Base-by-base conservation (phyloP, 2,888 invertebrate genomes). In the Mamestra brassicae region DNA sequence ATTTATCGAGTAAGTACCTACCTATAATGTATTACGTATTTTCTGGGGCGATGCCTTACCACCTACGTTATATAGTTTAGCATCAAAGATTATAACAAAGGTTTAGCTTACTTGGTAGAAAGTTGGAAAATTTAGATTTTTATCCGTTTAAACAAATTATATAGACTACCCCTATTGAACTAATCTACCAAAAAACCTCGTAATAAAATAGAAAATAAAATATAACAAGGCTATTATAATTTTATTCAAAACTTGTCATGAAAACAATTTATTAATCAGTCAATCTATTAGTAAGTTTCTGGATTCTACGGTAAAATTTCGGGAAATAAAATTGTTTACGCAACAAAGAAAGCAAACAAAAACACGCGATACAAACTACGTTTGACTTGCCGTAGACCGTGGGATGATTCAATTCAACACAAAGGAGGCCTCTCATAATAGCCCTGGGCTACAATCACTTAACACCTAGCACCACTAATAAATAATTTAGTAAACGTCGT, bases 351-450 rank as follows among this genome's bases (percentile, higher is more conserved):
- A 72, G 15, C 17, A 72, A 57, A 71, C 71, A 76, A 74, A 64
- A 80, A 71, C 74, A 78, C 66, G 71, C 80, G 60, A 65, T 76
- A 55, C 45, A n/a, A 72, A 73, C 55, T 58, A 52, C 74, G 64
- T 68, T 69, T 62, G 57, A 72, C 26, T 60, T 64, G 54, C 72
- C 38, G 26, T 78, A 15, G 45, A 67, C 68, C 65, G 83, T 80
- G 78, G 65, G 75, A 82, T 84, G 85, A 88, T 82, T 85, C 73
- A 85, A 88, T 82, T 85, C 73, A 85, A 88, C 86, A 87, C 86
- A 88, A 88, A 88, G 87, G 66, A 84, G 74, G 79, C 64, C 58
- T 45, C 36, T 17, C 17, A 34, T 47, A 26, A 50, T 60, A 84
- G 47, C 72, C 67, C 77, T 80, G 73, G n/a, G 34, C 69, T 61